These are phyloP conservation scores for Parapristionchus giblindavisi DNA, from an alignment of 2,888 invertebrate genomes.

Conservation along the genomic window DNA sequence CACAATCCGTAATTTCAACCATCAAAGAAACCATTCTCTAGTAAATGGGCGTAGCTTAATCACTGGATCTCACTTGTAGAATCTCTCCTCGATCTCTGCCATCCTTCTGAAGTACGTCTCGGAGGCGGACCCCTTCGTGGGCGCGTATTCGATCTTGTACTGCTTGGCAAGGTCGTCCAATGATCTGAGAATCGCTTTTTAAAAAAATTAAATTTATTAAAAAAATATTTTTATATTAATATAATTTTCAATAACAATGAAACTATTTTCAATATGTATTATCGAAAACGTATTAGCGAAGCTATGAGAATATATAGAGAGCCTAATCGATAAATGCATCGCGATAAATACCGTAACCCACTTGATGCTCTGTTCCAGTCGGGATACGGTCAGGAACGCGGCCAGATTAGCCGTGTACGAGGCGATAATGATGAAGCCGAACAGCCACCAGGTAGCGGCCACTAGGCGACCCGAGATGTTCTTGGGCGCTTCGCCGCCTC, in stretches of 20 bases:
- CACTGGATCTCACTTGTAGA: slow-evolving; percentile 83
- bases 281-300: no score
- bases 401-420: slow-evolving; percentile 98
- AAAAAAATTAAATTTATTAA: no score
- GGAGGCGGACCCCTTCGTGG: slow-evolving; percentile 85
- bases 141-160: slow-evolving; percentile 94
- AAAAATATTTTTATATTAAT: no score
- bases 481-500: slow-evolving; percentile 94
- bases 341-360: no score
- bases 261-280: no score
- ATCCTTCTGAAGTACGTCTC: slow-evolving; percentile 94
- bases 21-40: no score
- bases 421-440: slow-evolving; percentile 97
- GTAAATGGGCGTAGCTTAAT: no score
- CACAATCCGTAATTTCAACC: no score
- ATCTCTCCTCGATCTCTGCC: slow-evolving; percentile 91
- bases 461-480: slow-evolving; percentile 92
- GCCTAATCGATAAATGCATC: no score
- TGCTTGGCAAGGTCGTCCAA: slow-evolving; percentile 93
- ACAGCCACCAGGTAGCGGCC: slow-evolving; percentile 95
- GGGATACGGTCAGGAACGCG: slow-evolving; percentile 86
- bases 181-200: slow-evolving; percentile 52
- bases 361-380: slow-evolving; percentile 66
- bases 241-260: no score
- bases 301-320: no score